phyloP scores from a whole-genome alignment of 2,888 invertebrate species.

The Pachycephus smyrnensis region DNA sequence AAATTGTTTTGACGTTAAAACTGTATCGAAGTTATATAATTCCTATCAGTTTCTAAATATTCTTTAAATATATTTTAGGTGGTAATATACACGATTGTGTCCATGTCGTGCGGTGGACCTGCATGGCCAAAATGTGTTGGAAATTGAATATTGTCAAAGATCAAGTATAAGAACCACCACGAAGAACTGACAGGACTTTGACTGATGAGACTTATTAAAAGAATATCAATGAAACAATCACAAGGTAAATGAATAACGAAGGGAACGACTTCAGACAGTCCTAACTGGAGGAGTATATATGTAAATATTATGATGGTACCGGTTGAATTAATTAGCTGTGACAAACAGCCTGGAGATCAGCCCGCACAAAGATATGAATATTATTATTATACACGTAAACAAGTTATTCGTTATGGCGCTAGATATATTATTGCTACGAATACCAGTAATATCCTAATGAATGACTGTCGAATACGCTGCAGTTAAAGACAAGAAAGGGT shows the following conservation, averaged over 20 bases:
- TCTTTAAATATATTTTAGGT: conserved; percentile 62
- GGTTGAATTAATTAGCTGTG: background rate
- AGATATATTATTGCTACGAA: background rate
- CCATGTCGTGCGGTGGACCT: conserved; percentile 88
- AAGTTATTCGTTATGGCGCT: background rate
- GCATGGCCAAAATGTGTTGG: conserved; percentile 80
- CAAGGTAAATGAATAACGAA: background rate
- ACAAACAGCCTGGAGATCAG: background rate
- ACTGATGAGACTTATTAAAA: background rate
- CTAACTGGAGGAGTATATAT: background rate
- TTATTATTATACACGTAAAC: background rate
- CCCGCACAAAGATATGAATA: background rate
- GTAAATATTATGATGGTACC: background rate
- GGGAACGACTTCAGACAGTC: background rate
- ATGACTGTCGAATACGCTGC: background rate
- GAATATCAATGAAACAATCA: background rate
- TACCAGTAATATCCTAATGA: background rate
- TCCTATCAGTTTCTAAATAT: background rate
- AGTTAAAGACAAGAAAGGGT: background rate
- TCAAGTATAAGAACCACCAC: background rate
- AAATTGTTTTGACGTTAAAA: conserved; percentile 1
- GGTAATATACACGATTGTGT: conserved; percentile 85
- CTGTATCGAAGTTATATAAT: background rate
- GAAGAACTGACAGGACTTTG: background rate
- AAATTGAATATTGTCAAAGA: conserved; percentile 42